Evolutionary conservation across 2,113 vertebrate genomes (phyloP), one percentile per base, ranked within the genome.

Genomic region (Nesogale talazaci): DNA sequence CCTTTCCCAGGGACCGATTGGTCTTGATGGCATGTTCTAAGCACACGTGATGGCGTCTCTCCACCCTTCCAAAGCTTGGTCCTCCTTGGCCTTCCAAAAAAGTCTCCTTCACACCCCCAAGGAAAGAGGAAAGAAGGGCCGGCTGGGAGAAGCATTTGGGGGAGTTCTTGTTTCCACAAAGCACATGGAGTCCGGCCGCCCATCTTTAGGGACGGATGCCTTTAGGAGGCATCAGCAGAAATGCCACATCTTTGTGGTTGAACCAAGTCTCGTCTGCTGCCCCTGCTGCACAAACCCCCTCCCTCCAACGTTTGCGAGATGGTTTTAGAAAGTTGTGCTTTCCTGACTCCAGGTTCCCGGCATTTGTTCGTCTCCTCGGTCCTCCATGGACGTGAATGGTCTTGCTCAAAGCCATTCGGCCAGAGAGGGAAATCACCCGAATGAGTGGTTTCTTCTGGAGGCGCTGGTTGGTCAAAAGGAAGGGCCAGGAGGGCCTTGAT

Each of bases 211-310:
- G 42, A 46, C 42, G 42, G 42, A 77, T 19, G 12, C 15, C 40
- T 67, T n/a, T 29, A 31, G 38, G 65, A 57, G 40, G 16, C 3
- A 2, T 0, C 0, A 61, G 20, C 65, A 79, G 72, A 52, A 83
- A 34, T 9, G 20, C 61, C 38, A 16, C 27, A 10, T 74, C 63
- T 42, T 19, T 16, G 15, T 34, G 29, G 22, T 23, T 46, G 52
- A 98, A 98, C 95, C 90, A 67, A 6, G 12, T 17, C 36, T 29
- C n/a, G 29, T 23, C 36, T 3, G 46, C 17, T 34, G 7, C 6
- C 40, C 1, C 1, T 5, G 42, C 42, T 10, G 5, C 42, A 46
- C 42, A 46, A 5, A 46, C 42, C 5, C 42, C 8, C 42, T 38
- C 40, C 91, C 3, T 19, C 34, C 63, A 38, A 90, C 4, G 15